These are phyloP conservation scores for Phlogophora meticulosa DNA, from an alignment of 2,888 invertebrate species.

Conservation along the genomic window DNA sequence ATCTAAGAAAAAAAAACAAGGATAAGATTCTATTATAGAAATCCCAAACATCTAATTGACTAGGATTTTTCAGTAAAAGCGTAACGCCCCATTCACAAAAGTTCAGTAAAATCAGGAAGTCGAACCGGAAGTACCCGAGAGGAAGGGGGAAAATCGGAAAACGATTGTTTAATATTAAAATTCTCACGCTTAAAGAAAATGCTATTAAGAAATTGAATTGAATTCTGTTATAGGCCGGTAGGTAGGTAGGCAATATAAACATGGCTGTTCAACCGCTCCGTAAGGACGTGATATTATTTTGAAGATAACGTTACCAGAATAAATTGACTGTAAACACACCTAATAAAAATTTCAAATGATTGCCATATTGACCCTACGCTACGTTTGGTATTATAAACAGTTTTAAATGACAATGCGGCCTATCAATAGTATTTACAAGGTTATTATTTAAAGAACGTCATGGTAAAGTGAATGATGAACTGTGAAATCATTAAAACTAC, in stretches of 20 bases:
- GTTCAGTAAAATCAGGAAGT: slow-evolving; percentile 52
- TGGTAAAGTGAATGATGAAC: slow-evolving; percentile 49
- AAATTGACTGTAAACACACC: slow-evolving; percentile 41
- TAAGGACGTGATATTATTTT: slow-evolving; percentile 47
- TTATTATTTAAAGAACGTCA: slow-evolving; percentile 43
- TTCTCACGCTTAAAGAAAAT: slow-evolving; percentile 29
- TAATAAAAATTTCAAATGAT: slow-evolving; percentile 51
- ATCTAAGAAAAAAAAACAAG: neutral
- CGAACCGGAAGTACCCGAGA: slow-evolving; percentile 43
- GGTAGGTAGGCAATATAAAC: slow-evolving; percentile 2
- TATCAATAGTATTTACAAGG: slow-evolving; percentile 44
- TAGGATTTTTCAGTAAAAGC: slow-evolving; percentile 7
- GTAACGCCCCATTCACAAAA: slow-evolving; percentile 30
- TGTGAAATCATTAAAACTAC: slow-evolving; percentile 60
- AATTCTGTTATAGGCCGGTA: slow-evolving; percentile 1
- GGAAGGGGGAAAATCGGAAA: slow-evolving; percentile 34
- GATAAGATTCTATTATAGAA: neutral
- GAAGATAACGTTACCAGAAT: slow-evolving; percentile 48
- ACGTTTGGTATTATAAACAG: slow-evolving; percentile 36
- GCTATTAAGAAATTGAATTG: slow-evolving; percentile 26
- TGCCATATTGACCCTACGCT: slow-evolving; percentile 28
- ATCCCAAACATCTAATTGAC: slow-evolving; percentile 9
- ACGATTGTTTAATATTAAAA: slow-evolving; percentile 33
- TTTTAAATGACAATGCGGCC: slow-evolving; percentile 34
- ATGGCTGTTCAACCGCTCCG: slow-evolving; percentile 28